Evolutionary conservation across 2,797 vertebrate genomes (phyloP).

Genomic region (Smutsia gigantea): DNA sequence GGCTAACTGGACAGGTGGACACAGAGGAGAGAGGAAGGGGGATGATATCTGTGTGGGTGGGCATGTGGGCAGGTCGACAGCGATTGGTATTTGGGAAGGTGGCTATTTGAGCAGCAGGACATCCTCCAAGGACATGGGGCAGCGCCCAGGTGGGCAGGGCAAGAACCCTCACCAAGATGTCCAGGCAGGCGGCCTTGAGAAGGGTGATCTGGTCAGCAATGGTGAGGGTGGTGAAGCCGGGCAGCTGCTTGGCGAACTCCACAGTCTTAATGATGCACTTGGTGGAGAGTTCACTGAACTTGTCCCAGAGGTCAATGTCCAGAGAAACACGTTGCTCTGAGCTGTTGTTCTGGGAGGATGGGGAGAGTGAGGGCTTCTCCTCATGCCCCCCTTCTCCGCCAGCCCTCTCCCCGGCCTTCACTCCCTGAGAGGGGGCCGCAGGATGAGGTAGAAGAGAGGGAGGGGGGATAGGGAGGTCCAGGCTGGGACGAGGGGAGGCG

Average conservation of each 20-base stretch:
- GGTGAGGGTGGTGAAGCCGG: conserved; percentile 97
- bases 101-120: not conserved
- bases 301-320: conserved; percentile 99
- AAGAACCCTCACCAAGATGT: conserved; percentile 94
- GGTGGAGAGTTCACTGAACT: conserved; percentile 98
- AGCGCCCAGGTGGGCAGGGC: not conserved
- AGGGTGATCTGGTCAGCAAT: conserved; percentile 99
- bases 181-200: conserved; percentile 98
- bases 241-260: conserved; percentile 99
- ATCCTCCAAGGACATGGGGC: not conserved
- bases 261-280: conserved; percentile 99
- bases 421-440: not conserved
- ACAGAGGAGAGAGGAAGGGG: accelerated
- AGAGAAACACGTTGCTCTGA: conserved; percentile 95
- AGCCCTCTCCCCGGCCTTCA: not conserved
- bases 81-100: not conserved
- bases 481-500: not conserved
- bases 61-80: not conserved
- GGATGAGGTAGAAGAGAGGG: not conserved
- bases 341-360: conserved; percentile 93
- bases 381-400: accelerated
- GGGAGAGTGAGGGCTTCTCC: conserved; percentile 36
- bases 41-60: not conserved
- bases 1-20: not conserved
- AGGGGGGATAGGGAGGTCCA: accelerated